Base-by-base conservation (phyloP, 2,113 vertebrate species). In the Lycocorax pyrrhopterus region DNA sequence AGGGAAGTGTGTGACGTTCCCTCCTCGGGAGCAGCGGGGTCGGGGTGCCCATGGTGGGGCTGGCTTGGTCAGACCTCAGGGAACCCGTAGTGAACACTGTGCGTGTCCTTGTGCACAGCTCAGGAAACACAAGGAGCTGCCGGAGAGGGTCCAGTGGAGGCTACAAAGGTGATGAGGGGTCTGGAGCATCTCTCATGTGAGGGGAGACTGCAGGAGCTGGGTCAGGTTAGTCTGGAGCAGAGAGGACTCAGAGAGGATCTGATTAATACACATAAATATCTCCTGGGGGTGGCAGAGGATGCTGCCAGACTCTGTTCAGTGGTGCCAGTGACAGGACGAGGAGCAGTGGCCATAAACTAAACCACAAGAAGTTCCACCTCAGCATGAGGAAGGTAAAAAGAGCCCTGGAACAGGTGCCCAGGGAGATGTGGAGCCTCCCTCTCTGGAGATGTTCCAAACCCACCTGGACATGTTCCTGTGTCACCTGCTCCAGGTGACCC, bases 81-180 rank as follows among this genome's bases (percentile, higher is more conserved):
- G 52, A n/a, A 58, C 37, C 55, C 8, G 1, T 0, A 17, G 23
- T 1, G 4, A 72, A 6, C 10, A 1, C 10, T 37, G n/a, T 64
- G 23, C 39, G 3, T 32, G n/a, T 37, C 14, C 1, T 26, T 53
- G 46, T 75, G 71, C 47, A 32, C n/a, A 43, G 47, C 26, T 55
- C n/a, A 23, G 2, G 47, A 35, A 55, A 19, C 6, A 41, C n/a
- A 55, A 69, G 55, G 39, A 55, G 47, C 47, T 83, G 15, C 71
- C 49, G 71, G 47, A 47, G 47, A 41, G 47, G 25, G 0, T 55
- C n/a, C 23, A 39, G 39, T 16, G 23, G 37, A 60, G 23, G 37
- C 12, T 3, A 13, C 46, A 53, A 27, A 47, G 11, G 15, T 53
- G n/a, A 5, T 68, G 69, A 60, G 20, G 23, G 29, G 20, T 41